Evolutionary conservation across 1,140 invertebrate genomes (phyloP).

Genomic region (Periplaneta americana): DNA sequence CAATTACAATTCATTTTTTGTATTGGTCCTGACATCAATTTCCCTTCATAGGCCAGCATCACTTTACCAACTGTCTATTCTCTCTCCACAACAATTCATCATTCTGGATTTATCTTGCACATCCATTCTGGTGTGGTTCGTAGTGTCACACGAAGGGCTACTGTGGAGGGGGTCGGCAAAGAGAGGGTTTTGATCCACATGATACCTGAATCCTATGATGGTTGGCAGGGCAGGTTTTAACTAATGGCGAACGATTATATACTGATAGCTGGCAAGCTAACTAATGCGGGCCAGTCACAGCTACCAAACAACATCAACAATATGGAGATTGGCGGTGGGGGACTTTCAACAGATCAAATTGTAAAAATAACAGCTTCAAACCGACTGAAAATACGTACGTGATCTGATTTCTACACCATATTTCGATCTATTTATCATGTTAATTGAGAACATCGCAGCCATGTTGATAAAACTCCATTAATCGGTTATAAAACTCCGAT

Average conservation of each 20-base stretch:
- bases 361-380: neutral
- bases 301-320: neutral
- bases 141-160: neutral
- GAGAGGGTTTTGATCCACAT: too few relatives aligned
- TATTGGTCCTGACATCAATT: neutral
- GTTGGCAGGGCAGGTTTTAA: neutral
- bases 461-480: neutral
- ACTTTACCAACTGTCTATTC: neutral
- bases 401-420: neutral
- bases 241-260: neutral
- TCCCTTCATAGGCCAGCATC: too few relatives aligned
- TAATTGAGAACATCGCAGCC: neutral
- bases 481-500: neutral
- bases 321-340: too few relatives aligned
- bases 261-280: neutral
- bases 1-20: neutral
- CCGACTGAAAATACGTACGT: neutral
- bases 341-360: neutral
- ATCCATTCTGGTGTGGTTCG: neutral
- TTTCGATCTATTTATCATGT: neutral
- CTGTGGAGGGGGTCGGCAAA: too few relatives aligned
- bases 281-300: too few relatives aligned
- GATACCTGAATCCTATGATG: neutral
- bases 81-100: neutral
- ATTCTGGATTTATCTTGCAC: neutral